Conservation (phyloP, 2,888 invertebrate species). For the Cactoblastis cactorum region DNA sequence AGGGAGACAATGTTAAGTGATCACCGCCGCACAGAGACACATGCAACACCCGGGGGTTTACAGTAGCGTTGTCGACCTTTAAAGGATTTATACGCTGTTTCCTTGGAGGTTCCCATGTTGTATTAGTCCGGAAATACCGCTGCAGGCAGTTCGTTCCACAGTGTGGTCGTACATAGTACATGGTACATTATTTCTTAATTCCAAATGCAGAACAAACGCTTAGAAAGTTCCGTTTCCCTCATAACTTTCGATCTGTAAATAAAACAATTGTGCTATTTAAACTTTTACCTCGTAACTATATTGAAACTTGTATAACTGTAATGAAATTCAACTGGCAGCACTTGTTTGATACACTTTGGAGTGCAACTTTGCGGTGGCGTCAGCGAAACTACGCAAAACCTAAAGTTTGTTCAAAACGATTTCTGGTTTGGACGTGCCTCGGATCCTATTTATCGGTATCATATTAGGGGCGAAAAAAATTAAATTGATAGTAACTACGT, state of each 20-base stretch:
- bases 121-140: too few relatives aligned
- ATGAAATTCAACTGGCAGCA: constrained; percentile 7
- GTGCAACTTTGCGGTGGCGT: constrained; percentile 6
- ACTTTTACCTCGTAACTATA: constrained; percentile 3
- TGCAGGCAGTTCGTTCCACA: too few relatives aligned
- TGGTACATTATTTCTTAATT: neutral
- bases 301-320: constrained; percentile 10
- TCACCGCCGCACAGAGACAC: too few relatives aligned
- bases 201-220: neutral
- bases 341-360: constrained; percentile 7
- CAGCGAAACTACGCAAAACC: constrained; percentile 5
- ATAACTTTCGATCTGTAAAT: neutral
- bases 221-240: neutral
- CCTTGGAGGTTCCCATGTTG: too few relatives aligned
- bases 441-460: neutral
- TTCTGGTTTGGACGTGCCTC: neutral
- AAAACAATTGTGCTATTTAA: constrained; percentile 3
- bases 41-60: too few relatives aligned
- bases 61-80: too few relatives aligned
- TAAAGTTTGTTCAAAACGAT: neutral
- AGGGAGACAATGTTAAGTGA: too few relatives aligned
- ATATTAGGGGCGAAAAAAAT: too few relatives aligned
- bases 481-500: too few relatives aligned
- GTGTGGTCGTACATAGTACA: too few relatives aligned
- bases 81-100: too few relatives aligned